Evolutionary conservation across 2,888 invertebrate species (phyloP).

Genomic region (Sericinus montela): DNA sequence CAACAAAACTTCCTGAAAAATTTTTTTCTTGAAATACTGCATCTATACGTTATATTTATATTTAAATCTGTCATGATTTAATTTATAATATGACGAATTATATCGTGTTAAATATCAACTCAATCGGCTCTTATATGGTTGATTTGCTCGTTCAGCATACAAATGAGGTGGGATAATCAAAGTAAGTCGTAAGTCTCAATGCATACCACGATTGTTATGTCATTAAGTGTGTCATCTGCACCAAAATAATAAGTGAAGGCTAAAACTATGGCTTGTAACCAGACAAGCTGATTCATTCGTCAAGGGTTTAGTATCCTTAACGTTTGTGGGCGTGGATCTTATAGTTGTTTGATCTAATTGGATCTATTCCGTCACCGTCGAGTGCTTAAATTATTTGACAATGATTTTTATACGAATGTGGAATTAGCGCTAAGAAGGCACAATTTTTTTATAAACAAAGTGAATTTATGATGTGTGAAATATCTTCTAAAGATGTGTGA

Average conservation of each 20-base stretch:
- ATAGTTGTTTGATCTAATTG: too few relatives aligned
- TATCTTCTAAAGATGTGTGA: too few relatives aligned
- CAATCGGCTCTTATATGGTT: conserved; percentile 33
- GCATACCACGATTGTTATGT: conserved; percentile 39
- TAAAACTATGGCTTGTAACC: background rate
- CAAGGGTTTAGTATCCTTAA: too few relatives aligned
- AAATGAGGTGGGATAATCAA: conserved; percentile 41
- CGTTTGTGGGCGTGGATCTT: too few relatives aligned
- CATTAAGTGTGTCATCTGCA: conserved; percentile 25
- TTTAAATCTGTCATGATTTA: conserved; percentile 4
- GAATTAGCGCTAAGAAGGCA: too few relatives aligned
- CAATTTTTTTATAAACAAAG: too few relatives aligned
- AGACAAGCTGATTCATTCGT: too few relatives aligned
- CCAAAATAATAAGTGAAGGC: conserved; percentile 16
- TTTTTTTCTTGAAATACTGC: background rate
- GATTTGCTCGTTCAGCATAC: conserved; percentile 38
- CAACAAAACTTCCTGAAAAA: too few relatives aligned
- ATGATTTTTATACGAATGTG: too few relatives aligned
- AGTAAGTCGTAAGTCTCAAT: conserved; percentile 35
- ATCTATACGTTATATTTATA: background rate
- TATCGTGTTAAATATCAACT: conserved; percentile 32
- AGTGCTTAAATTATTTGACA: too few relatives aligned
- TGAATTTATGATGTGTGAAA: too few relatives aligned
- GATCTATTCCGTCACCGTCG: too few relatives aligned
- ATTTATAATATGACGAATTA: conserved; percentile 29